These are phyloP conservation scores for Macroteleia sp. DNA, from an alignment of 2,888 invertebrate species.

Conservation along the genomic window DNA sequence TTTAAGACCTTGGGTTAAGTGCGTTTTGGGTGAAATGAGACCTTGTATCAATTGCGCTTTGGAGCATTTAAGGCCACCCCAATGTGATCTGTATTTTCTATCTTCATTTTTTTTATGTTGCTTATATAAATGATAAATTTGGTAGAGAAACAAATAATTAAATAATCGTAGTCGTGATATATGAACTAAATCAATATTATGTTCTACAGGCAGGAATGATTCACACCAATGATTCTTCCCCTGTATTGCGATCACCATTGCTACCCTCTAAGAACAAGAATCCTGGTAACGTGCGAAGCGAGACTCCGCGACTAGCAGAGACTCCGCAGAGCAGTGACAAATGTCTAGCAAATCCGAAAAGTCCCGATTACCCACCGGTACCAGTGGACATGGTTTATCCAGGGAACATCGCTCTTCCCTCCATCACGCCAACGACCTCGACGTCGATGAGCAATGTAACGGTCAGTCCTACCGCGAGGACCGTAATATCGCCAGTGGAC, in stretches of 20 bases:
- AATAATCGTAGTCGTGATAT: too few relatives aligned
- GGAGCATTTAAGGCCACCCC: too few relatives aligned
- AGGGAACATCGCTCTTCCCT: slow-evolving; percentile 9
- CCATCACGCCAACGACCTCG: slow-evolving; percentile 31
- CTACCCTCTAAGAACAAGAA: slow-evolving; percentile 70
- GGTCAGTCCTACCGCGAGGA: slow-evolving; percentile 12
- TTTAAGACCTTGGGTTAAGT: too few relatives aligned
- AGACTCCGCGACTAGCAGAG: slow-evolving; percentile 78
- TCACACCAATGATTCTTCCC: too few relatives aligned
- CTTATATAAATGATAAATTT: too few relatives aligned
- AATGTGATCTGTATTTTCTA: too few relatives aligned
- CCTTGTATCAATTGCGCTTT: too few relatives aligned
- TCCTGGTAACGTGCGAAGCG: slow-evolving; percentile 75
- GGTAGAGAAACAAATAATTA: too few relatives aligned
- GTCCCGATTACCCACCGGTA: slow-evolving; percentile 81
- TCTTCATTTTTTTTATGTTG: too few relatives aligned
- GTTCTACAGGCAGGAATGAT: too few relatives aligned
- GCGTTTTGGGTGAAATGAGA: too few relatives aligned
- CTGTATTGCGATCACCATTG: slow-evolving; percentile 57
- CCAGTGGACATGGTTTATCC: slow-evolving; percentile 68
- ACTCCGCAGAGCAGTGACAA: slow-evolving; percentile 77
- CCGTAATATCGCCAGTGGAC: slow-evolving; percentile 17
- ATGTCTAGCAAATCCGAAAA: slow-evolving; percentile 78
- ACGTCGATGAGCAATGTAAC: slow-evolving; percentile 7
- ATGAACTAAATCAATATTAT: too few relatives aligned